Evolutionary conservation across 2,113 vertebrate species (phyloP).

Genomic region (Haemorhous mexicanus): DNA sequence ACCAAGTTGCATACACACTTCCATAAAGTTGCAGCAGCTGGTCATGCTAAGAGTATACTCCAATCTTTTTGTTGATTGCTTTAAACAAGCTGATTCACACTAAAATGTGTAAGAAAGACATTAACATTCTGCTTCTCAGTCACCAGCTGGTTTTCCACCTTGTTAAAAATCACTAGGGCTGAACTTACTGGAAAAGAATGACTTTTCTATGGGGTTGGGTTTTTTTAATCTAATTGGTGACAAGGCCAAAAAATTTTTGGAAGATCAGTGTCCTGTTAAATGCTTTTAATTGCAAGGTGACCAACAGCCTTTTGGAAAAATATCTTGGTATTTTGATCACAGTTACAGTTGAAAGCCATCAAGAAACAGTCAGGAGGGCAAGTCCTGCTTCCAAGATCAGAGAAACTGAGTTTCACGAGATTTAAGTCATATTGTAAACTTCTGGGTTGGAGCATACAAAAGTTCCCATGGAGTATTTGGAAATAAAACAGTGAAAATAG

Average conservation of each 20-base stretch:
- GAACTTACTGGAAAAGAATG: neutral
- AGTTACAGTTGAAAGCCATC: neutral
- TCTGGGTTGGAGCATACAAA: neutral
- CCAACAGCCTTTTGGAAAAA: neutral
- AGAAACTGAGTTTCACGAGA: neutral
- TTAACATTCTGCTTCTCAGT: neutral
- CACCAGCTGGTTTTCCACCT: neutral
- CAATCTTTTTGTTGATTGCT: neutral
- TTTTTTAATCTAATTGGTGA: neutral
- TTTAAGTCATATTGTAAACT: neutral
- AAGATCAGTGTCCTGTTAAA: neutral
- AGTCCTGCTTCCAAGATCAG: neutral
- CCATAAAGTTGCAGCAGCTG: neutral
- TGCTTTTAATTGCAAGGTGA: neutral
- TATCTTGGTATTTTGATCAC: neutral
- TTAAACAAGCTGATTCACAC: neutral
- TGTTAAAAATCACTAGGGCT: neutral
- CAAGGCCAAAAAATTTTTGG: neutral
- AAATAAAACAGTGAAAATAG: slow-evolving; percentile 36
- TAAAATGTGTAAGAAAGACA: neutral
- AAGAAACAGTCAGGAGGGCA: neutral
- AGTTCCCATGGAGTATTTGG: neutral
- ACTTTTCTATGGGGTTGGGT: neutral
- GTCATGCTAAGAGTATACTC: neutral
- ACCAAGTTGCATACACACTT: neutral